Conservation (phyloP, 1,140 invertebrate genomes). For the Rhagoletis zephyria region DNA sequence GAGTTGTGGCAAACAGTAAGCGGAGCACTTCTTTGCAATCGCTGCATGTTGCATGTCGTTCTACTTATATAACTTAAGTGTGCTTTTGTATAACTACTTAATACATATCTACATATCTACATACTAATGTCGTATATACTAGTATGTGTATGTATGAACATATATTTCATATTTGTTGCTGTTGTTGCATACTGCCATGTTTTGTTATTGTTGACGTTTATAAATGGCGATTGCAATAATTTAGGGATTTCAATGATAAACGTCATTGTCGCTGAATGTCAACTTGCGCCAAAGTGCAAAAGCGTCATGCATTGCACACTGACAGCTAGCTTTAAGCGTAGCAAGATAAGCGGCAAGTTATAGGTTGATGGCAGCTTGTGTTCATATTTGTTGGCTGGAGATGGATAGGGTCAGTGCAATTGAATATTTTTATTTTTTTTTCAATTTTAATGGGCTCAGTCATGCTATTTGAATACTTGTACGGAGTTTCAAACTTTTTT, state of each 20-base stretch:
- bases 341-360: conserved; percentile 42
- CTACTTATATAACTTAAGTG: neutral
- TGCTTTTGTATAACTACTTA: neutral
- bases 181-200: conserved; percentile 19
- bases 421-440: neutral
- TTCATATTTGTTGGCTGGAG: conserved; percentile 20
- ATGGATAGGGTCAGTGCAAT: conserved; percentile 19
- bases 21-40: neutral
- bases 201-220: conserved; percentile 56
- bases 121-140: neutral
- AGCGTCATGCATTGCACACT: neutral
- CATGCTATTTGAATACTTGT: neutral
- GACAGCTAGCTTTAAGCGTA: conserved; percentile 36
- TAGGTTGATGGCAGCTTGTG: conserved; percentile 24
- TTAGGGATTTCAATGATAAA: conserved; percentile 72
- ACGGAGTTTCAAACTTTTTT: too few relatives aligned
- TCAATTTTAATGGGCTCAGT: neutral
- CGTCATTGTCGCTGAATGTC: conserved; percentile 59
- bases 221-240: conserved; percentile 68
- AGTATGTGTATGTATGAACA: neutral
- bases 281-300: conserved; percentile 12
- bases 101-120: neutral
- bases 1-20: conserved; percentile 47
- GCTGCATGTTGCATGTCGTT: too few relatives aligned
- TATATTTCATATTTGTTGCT: conserved; percentile 31